Percentiles rank a stretch among this genome's conserved stretches.
Conservation (phyloP, 2,888 invertebrate genomes). For the Lycocerus yunnanus region DNA sequence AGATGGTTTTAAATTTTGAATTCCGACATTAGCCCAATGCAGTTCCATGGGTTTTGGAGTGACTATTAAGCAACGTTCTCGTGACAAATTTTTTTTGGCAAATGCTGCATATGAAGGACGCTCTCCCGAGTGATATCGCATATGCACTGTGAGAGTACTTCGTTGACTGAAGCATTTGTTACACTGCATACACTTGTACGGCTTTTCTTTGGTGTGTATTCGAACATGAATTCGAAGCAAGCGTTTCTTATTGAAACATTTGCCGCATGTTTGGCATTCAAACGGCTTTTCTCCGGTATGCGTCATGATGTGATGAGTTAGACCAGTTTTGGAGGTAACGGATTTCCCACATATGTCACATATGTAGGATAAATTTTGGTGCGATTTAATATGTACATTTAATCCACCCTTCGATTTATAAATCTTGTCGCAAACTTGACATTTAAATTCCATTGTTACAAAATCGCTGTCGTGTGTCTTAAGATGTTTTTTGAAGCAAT, state of each 20-base stretch:
- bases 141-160: conserved; percentile 45
- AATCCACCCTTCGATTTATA: conserved; percentile 20
- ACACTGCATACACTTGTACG: conserved; percentile 40
- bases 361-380: conserved; percentile 22
- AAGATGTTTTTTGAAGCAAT: conserved; percentile 31
- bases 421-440: conserved; percentile 13
- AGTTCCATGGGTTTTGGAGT: conserved; percentile 34
- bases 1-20: too few relatives aligned
- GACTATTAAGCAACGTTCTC: conserved; percentile 33
- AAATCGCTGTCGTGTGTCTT: conserved; percentile 34
- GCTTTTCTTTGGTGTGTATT: conserved; percentile 44
- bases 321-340: conserved; percentile 26
- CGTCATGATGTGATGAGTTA: conserved; percentile 29
- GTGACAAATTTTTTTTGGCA: conserved; percentile 39
- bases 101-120: conserved; percentile 50
- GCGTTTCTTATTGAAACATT: conserved; percentile 37
- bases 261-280: conserved; percentile 36
- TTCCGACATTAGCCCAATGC: conserved; percentile 12
- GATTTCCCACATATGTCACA: conserved; percentile 38
- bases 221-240: conserved; percentile 42
- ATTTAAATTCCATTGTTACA: conserved; percentile 29
- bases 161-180: conserved; percentile 44
- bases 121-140: conserved; percentile 40
- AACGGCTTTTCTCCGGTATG: conserved; percentile 32
- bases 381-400: conserved; percentile 20